A percentile compares a stretch with the other conserved stretches of the same genome.
Conservation (phyloP, 2,797 vertebrate genomes). For the Mormyrus proboscirostris region DNA sequence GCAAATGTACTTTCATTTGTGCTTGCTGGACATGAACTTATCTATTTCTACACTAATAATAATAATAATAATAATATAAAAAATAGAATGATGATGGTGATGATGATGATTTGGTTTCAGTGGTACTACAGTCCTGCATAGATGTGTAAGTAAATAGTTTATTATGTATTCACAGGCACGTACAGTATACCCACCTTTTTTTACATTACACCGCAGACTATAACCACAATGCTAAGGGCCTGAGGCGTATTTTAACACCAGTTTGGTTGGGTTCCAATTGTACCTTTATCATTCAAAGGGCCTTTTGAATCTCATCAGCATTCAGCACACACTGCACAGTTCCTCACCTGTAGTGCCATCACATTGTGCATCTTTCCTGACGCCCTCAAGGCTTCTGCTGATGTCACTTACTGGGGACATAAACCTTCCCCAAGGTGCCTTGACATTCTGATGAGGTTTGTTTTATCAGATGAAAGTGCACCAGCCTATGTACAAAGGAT, state of each 20-base stretch:
- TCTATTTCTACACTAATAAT: neutral
- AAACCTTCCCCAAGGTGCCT: neutral
- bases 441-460: neutral
- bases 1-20: neutral
- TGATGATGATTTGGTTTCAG: neutral
- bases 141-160: neutral
- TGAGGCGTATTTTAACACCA: neutral
- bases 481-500: neutral
- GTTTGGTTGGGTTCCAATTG: neutral
- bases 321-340: neutral
- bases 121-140: neutral
- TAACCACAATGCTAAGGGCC: neutral
- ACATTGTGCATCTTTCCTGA: neutral
- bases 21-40: neutral
- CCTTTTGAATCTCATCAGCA: neutral
- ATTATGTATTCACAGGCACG: neutral
- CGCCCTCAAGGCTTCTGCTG: neutral
- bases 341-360: neutral
- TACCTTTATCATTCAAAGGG: neutral
- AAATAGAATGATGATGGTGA: neutral
- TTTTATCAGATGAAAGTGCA: neutral
- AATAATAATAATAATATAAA: neutral
- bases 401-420: neutral
- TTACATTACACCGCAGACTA: neutral
- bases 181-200: neutral